These are phyloP conservation scores for Lanius collurio DNA, from an alignment of 2,113 vertebrate species.

Conservation along the genomic window DNA sequence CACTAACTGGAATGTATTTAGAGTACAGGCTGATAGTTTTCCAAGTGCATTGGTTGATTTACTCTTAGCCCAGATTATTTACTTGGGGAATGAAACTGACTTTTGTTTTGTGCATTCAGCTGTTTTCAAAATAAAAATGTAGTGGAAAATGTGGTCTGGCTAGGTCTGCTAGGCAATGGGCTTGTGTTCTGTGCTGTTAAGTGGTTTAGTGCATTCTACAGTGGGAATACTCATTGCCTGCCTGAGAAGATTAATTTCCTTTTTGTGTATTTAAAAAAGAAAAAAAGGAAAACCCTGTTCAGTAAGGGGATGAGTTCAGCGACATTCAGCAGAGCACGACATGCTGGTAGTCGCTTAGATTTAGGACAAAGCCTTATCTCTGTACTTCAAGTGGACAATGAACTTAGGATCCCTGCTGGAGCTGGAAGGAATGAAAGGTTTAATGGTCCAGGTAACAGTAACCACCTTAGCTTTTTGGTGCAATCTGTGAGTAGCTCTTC, in stretches of 20 bases:
- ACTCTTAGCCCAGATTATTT: not conserved
- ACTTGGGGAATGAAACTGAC: not conserved
- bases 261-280: not conserved
- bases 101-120: not conserved
- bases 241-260: not conserved
- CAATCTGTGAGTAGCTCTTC: not conserved
- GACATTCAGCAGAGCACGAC: not conserved
- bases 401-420: not conserved
- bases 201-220: not conserved
- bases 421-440: not conserved
- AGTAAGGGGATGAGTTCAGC: not conserved
- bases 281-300: not conserved
- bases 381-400: not conserved
- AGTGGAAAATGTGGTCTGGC: not conserved
- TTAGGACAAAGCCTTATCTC: not conserved
- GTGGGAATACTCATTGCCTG: not conserved
- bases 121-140: conserved; percentile 3
- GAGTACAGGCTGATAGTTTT: not conserved
- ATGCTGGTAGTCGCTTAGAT: not conserved
- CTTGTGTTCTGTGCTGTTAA: not conserved
- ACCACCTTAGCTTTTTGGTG: not conserved
- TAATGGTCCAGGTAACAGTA: not conserved
- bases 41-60: not conserved
- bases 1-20: not conserved
- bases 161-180: not conserved